Evolutionary conservation across 1,140 invertebrate species (phyloP).

Genomic region (Bombus picipes): DNA sequence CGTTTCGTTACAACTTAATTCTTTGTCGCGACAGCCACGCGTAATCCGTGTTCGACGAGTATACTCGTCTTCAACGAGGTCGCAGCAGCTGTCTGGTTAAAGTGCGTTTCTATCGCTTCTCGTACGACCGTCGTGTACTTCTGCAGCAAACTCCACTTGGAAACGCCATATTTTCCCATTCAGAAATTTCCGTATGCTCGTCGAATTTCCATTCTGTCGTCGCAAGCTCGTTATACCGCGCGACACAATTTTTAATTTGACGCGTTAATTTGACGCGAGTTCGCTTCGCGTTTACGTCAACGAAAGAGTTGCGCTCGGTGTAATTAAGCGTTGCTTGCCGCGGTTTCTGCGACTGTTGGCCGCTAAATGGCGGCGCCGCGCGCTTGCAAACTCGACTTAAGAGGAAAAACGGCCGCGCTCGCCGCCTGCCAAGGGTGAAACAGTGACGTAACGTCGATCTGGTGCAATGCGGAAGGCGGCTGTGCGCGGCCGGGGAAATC

Average conservation of each 20-base stretch:
- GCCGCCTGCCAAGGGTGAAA: conserved; percentile 43
- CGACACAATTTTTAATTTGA: too few relatives aligned
- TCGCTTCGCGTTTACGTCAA: not conserved
- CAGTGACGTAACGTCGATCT: conserved; percentile 55
- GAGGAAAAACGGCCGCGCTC: conserved; percentile 32
- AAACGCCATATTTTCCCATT: too few relatives aligned
- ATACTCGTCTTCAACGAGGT: too few relatives aligned
- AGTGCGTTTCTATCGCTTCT: too few relatives aligned
- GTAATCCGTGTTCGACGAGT: too few relatives aligned
- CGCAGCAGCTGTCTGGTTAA: too few relatives aligned
- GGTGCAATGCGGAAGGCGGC: conserved; percentile 59
- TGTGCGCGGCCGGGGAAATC: not conserved
- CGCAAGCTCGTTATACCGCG: not conserved
- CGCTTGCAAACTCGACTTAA: conserved; percentile 17
- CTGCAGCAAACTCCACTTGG: too few relatives aligned
- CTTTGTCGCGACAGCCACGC: too few relatives aligned
- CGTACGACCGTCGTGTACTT: too few relatives aligned
- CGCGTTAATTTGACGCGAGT: not conserved
- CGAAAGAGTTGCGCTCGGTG: conserved; percentile 3
- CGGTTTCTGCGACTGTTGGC: conserved; percentile 17
- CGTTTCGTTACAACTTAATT: too few relatives aligned
- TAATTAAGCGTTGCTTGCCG: conserved; percentile 1
- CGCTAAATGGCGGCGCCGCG: not conserved
- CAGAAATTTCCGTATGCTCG: too few relatives aligned
- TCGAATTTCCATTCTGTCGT: not conserved